Base-by-base conservation (phyloP, 2,113 vertebrate genomes). In the Neolamprologus toae region DNA sequence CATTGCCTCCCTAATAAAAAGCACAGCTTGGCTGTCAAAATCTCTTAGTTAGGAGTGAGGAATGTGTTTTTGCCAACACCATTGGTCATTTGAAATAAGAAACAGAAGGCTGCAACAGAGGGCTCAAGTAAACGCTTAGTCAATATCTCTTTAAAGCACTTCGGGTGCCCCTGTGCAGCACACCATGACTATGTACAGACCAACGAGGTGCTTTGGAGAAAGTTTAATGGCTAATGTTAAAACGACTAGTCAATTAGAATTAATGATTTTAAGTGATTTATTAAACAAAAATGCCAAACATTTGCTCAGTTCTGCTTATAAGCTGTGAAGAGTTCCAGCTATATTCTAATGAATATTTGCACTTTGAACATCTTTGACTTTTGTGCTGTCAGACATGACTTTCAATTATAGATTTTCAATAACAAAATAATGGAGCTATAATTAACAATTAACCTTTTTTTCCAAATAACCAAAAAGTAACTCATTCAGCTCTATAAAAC, bases 1-100 rank as follows among this genome's bases (percentile, higher is more conserved):
- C 92, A 86, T 61, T 13, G 88, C 78, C 35, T 88, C 73, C 71
- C 61, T 91, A 90, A 92, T 92, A 86, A 92, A 89, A 92, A 90
- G 86, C 57, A 82, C 91, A 84, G 92, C 86, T 89, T 80, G 88
- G 90, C 92, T 94, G 94, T 95, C 93, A 92, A 80, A 92, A 90
- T 85, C 49, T 81, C 86, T 94, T 93, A 90, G 87, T 84, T 89
- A 57, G 47, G 82, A 86, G 83, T 87, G 86, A 93, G 81, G 90
- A 92, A 92, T 91, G 81, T 78, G 85, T 90, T 90, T 83, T 93
- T 78, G 63, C 84, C 81, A 83, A 87, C 83, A 79, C 86, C 47
- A 55, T 37, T 89, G 93, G 94, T 92, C 88, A 90, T 90, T 94
- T 92, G 23, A 93, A 88, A 90, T 84, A 88, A 86, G 83, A 92